Conservation (phyloP, 2,113 vertebrate genomes). For the Anoplopoma fimbria region DNA sequence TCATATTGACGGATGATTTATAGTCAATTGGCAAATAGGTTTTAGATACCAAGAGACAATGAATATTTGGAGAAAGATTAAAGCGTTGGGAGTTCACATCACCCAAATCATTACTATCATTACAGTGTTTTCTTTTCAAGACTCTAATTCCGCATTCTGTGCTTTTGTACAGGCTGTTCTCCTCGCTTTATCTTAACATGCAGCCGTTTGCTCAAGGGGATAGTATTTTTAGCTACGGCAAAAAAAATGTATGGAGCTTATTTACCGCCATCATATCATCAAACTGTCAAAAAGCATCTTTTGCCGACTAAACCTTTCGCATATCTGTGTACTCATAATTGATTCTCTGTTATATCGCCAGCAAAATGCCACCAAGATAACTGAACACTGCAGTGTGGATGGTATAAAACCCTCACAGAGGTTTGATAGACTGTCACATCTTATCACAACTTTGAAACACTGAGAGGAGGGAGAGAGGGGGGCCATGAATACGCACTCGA, state of each 20-base stretch:
- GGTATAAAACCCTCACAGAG: constrained; percentile 75
- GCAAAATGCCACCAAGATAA: constrained; percentile 84
- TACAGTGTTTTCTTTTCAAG: constrained; percentile 49
- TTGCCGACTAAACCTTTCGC: constrained; percentile 79
- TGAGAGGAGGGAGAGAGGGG: constrained; percentile 55
- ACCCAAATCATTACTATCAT: constrained; percentile 55
- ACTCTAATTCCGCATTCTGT: constrained; percentile 64
- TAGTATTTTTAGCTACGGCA: constrained; percentile 77
- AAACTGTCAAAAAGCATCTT: constrained; percentile 82
- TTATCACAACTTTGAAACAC: constrained; percentile 83
- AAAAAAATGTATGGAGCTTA: constrained; percentile 70
- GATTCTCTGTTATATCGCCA: constrained; percentile 84
- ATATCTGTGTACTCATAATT: constrained; percentile 85
- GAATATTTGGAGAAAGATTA: constrained; percentile 6
- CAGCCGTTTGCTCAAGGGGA: constrained; percentile 75
- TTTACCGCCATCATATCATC: constrained; percentile 81
- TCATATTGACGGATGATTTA: neutral
- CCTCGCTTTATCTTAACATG: constrained; percentile 74
- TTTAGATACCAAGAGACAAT: neutral
- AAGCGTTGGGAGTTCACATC: constrained; percentile 5
- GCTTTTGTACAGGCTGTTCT: constrained; percentile 58
- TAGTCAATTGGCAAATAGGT: neutral
- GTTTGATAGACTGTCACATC: constrained; percentile 83
- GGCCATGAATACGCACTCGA: constrained; percentile 69
- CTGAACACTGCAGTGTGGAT: constrained; percentile 65